Evolutionary conservation across 2,797 vertebrate genomes (phyloP).

Genomic region (Acipenser transmontanus): DNA sequence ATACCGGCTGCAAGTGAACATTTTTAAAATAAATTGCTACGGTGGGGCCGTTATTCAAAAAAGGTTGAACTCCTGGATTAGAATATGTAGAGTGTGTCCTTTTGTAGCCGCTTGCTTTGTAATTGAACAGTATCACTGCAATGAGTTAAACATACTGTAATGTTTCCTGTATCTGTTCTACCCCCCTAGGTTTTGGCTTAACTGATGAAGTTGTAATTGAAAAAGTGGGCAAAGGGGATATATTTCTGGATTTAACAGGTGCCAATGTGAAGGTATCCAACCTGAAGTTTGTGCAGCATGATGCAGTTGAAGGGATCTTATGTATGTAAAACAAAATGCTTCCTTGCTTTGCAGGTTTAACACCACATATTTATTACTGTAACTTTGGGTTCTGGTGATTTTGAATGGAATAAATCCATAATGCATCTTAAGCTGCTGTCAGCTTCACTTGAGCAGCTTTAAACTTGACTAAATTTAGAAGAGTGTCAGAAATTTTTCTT

Average conservation of each 20-base stretch:
- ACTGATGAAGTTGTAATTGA: conserved; percentile 90
- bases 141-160: background rate
- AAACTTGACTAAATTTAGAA: background rate
- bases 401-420: conserved; percentile 1
- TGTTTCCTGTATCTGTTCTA: conserved; percentile 1
- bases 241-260: conserved; percentile 81
- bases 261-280: conserved; percentile 69
- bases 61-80: too few species aligned
- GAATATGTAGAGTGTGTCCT: too few species aligned
- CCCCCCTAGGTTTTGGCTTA: conserved; percentile 75
- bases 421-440: conserved; percentile 7
- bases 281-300: conserved; percentile 85
- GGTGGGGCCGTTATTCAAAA: too few species aligned
- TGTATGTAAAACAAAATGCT: conserved; percentile 64
- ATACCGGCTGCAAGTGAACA: too few species aligned
- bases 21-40: too few species aligned
- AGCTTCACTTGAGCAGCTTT: conserved; percentile 5
- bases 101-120: too few species aligned
- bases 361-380: background rate
- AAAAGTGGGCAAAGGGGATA: conserved; percentile 77
- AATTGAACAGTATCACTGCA: background rate
- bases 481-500: too few species aligned
- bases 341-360: background rate
- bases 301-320: conserved; percentile 85
- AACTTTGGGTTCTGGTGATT: background rate